Conservation (phyloP, 2,797 vertebrate species). For the Nothura maculosa region DNA sequence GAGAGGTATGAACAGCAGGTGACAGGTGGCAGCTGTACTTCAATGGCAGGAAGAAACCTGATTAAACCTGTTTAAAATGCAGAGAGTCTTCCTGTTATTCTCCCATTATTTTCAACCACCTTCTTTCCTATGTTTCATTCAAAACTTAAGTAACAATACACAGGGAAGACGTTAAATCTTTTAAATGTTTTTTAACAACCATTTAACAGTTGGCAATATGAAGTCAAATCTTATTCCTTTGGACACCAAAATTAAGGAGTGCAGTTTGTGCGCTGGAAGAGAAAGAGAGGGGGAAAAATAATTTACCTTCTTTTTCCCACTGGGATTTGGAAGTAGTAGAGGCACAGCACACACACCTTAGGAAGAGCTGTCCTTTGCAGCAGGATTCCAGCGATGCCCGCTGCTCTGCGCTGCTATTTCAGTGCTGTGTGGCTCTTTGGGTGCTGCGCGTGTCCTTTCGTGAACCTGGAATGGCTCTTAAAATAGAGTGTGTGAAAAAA, state of each 20-base stretch:
- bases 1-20: not conserved
- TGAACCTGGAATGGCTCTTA: not conserved
- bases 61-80: not conserved
- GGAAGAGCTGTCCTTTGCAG: not conserved
- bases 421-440: not conserved
- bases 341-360: fast-evolving
- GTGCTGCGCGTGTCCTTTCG: not conserved
- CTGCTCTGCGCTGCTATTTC: not conserved
- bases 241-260: not conserved
- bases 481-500: not conserved
- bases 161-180: not conserved
- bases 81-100: not conserved
- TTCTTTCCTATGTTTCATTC: not conserved
- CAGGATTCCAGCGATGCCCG: not conserved
- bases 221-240: not conserved
- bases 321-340: not conserved
- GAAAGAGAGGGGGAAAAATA: not conserved
- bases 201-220: not conserved
- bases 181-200: not conserved
- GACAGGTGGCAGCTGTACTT: not conserved
- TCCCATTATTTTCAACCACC: not conserved
- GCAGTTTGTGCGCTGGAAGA: not conserved
- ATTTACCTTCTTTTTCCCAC: not conserved
- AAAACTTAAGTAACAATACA: not conserved
- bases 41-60: not conserved